Base-by-base conservation (phyloP, 2,797 vertebrate genomes). In the Danio kyathit region DNA sequence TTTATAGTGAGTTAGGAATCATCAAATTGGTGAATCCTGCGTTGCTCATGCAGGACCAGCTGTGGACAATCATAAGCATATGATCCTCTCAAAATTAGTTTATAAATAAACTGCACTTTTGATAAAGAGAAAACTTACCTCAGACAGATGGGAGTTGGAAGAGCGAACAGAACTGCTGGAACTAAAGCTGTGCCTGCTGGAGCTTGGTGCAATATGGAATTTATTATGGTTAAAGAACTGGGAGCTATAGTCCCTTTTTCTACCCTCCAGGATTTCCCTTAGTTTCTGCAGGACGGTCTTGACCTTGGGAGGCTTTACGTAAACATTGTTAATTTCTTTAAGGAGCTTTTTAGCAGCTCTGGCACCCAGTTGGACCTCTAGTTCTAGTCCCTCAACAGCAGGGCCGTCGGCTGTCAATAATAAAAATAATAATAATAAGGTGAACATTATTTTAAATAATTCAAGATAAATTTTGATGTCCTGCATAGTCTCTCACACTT, bases 291-390 rank as follows among this genome's bases (percentile, higher is more conserved):
- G 80, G 49, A 93, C 79, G 13, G 84, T 83, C 51, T 41, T 86
- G 74, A 54, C 82, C 5, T 89, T 81, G 41, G 86, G 6, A 0
- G 82, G 8, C 10, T 89, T 88, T 0, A 82, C 85, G 17, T 88
- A 83, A 5, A 56, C 85, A 79, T 88, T 65, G 9, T 82, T 89
- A 13, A 91, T 89, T 29, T 91, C 84, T 17, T 89, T 88, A 21
- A 93, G 86, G 71, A 95, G 87, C 88, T 92, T 95, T 67, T 93
- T 89, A 84, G 92, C 91, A 81, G 94, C 91, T 76, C 84, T 92
- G 80, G 91, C 84, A 89, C 95, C 95, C 66, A 91, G 52, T 61
- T 94, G 92, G 59, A 96, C 44, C 66, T 96, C 94, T 66, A 95
- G n/a, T 78, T 92, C 88, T 66, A 96, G 86, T 91, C 89, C 96